Conservation (phyloP, 2,113 vertebrate genomes). For the Eubucco bourcierii region DNA sequence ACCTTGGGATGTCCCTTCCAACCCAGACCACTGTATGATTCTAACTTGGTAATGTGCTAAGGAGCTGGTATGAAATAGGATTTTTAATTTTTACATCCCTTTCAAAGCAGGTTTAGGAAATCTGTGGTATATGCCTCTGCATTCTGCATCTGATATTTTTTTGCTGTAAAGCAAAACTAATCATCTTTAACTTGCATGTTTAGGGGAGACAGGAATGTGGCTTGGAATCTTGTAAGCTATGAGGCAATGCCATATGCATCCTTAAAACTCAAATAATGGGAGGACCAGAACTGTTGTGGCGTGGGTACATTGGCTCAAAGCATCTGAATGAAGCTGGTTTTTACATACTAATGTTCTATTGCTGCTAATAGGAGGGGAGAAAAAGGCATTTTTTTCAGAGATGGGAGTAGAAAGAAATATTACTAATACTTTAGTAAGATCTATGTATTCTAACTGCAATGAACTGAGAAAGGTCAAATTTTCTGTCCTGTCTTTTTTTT, state of each 20-base stretch:
- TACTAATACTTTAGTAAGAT: slow-evolving; percentile 76
- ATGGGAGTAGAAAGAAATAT: slow-evolving; percentile 63
- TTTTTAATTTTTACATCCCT: neutral
- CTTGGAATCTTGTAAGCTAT: neutral
- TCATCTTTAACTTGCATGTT: neutral
- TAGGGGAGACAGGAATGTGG: neutral
- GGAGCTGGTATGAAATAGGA: neutral
- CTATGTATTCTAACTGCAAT: slow-evolving; percentile 71
- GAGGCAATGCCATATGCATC: neutral
- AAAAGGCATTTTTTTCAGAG: neutral
- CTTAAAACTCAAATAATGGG: slow-evolving; percentile 13
- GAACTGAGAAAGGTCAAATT: slow-evolving; percentile 80
- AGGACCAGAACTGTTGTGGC: neutral
- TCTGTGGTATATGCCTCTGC: neutral
- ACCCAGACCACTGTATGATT: no score
- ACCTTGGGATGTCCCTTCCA: no score
- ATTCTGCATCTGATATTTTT: neutral
- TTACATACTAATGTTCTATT: slow-evolving; percentile 37
- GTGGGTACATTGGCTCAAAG: neutral
- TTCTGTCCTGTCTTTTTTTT: slow-evolving; percentile 30
- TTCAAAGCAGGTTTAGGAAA: neutral
- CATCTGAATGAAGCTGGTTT: slow-evolving; percentile 58
- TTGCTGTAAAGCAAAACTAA: neutral
- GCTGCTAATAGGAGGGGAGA: slow-evolving; percentile 50
- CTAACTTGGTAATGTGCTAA: neutral